A percentile compares a stretch with the other conserved stretches of the same genome.
These are phyloP conservation scores for Trichonephila inaurata DNA, from an alignment of 1,140 invertebrate genomes.

Conservation along the genomic window DNA sequence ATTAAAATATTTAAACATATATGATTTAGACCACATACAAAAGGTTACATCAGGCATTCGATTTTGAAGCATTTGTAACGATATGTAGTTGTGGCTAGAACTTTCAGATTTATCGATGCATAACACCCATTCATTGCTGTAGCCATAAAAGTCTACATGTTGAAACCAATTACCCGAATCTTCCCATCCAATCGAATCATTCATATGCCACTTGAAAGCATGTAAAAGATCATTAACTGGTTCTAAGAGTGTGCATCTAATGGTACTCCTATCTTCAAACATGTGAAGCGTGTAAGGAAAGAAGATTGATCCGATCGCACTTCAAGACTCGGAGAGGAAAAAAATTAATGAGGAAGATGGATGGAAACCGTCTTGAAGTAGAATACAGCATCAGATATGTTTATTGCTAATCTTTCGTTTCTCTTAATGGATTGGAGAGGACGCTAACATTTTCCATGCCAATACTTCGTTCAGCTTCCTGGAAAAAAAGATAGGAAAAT, in stretches of 20 bases:
- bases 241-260: not conserved
- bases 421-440: constrained; percentile 17
- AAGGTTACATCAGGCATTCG: too few relatives aligned
- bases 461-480: not conserved
- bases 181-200: constrained; percentile 21
- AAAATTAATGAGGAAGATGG: constrained; percentile 37
- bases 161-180: constrained; percentile 40
- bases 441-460: not conserved
- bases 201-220: constrained; percentile 27
- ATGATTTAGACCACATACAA: not conserved
- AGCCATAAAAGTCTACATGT: constrained; percentile 8
- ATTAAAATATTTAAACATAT: not conserved
- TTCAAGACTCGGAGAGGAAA: constrained; percentile 6
- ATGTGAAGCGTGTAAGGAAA: constrained; percentile 25
- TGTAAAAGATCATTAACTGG: constrained; percentile 31
- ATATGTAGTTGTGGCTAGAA: not conserved
- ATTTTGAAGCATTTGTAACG: not conserved
- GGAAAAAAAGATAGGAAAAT: not conserved
- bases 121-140: not conserved
- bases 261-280: constrained; percentile 1
- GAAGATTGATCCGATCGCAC: constrained; percentile 53
- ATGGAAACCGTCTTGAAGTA: constrained; percentile 14
- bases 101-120: not conserved
- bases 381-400: constrained; percentile 8
- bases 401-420: constrained; percentile 4